Base-by-base conservation (phyloP, 2,113 vertebrate genomes). In the Megaceryle maxima region DNA sequence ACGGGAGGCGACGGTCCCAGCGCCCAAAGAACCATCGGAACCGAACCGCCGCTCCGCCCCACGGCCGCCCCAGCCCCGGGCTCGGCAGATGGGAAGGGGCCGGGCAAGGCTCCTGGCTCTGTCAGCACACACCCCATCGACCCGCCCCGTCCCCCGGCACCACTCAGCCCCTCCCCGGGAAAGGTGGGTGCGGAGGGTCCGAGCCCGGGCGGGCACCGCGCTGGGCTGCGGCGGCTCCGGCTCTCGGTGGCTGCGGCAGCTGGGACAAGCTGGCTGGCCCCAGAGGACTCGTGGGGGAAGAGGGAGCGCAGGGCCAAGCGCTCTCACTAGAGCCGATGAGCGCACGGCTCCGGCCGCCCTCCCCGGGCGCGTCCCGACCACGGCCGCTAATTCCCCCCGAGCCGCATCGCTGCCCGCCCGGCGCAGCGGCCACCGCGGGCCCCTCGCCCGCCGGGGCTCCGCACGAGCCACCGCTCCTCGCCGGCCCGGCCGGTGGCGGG, bases 311-410 rank as follows among this genome's bases (percentile, higher is more conserved):
- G 57, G 92, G 90, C 83, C 86, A 81, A 95, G 35, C 1, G 1
- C 39, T 69, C 91, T 94, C 79, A 72, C 76, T 73, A 91, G 90
- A 37, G 82, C 78, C 91, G 73, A 91, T 83, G 93, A 89, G n/a
- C 37, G 78, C 70, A 43, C 70, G 85, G 69, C 63, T 66, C 39
- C 70, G 83, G 64, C 62, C 37, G 16, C 67, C 4, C 16, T 88
- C 94, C 81, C 90, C 7, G 19, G 89, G 53, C 37, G 63, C 92
- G 69, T 62, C 74, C 77, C 76, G 48, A 95, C 90, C 91, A 50
- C 79, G 18, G 79, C 88, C 69, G 83, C 95, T 95, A 95, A 96
- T 95, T 96, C 82, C 70, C 73, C 50, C 12, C 1, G 82, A 92
- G 57, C 93, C 50, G 3, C 89, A 79, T 14, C n/a, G 25, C 76